Evolutionary conservation across 2,113 vertebrate genomes (phyloP), one percentile per base, ranked within the genome.

Genomic region (Notothenia rossii): DNA sequence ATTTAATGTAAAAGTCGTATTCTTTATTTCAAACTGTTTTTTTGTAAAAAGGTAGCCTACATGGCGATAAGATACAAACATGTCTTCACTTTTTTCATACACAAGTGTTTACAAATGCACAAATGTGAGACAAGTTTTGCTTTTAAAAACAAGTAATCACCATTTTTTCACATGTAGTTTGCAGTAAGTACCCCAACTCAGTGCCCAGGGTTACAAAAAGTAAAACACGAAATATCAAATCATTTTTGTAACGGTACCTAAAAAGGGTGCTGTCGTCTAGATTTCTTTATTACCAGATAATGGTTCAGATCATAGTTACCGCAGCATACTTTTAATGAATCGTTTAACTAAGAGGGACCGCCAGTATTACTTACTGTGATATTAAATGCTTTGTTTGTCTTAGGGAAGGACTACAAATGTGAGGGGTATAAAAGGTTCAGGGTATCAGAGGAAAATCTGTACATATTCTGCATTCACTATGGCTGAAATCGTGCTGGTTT

Each of bases 21-120:
- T 88, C 49, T 93, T 95, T 93, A 93, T 93, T 94, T 89, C 60
- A 77, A 83, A 75, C 70, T 76, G 69, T 40, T 89, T 78, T 77
- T 68, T 86, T 91, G 54, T 40, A 88, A 91, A 92, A 86, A 63
- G 81, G 69, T 88, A 29, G 29, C 29, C 29, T 29, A 91, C 82
- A 92, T 83, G 74, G 49, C 11, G 68, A 86, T 86, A 85, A 68
- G 72, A 86, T 84, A 81, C 65, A 89, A 91, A 85, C 75, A 88
- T 67, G 76, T 66, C 65, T 66, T 78, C 56, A 79, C 62, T 33
- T 18, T 72, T 76, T 62, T 73, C 68, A 63, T 78, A 54, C 43
- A 81, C 18, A 60, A 45, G 56, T 43, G 36, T 68, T 29, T 77
- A 64, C 22, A 75, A 71, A 68, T 72, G 55, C 54, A 80, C 15